Conservation (phyloP, 1,140 invertebrate genomes). For the Drosophila baimaii region DNA sequence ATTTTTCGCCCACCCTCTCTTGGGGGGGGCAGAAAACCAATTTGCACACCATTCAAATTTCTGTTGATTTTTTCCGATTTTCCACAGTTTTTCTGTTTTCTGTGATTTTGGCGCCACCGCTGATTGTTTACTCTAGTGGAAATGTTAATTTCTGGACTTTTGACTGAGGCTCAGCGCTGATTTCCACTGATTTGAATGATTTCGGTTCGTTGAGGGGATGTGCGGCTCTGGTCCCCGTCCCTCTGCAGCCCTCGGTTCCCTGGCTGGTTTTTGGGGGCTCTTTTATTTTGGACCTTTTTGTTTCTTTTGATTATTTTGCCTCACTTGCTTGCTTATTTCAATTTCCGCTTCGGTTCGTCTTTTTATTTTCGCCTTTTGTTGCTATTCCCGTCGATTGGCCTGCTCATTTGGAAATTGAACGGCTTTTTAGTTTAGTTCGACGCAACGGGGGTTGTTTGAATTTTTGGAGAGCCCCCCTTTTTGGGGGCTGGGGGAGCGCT, state of each 20-base stretch:
- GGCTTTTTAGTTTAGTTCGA: slow-evolving; percentile 40
- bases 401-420: slow-evolving; percentile 66
- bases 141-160: slow-evolving; percentile 82
- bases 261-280: neutral
- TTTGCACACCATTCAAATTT: slow-evolving; percentile 69
- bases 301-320: slow-evolving; percentile 74
- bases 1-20: slow-evolving; percentile 1
- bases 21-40: slow-evolving; percentile 46
- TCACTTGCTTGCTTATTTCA: slow-evolving; percentile 76
- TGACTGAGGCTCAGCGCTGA: slow-evolving; percentile 58
- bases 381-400: slow-evolving; percentile 62
- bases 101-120: slow-evolving; percentile 59
- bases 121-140: slow-evolving; percentile 78
- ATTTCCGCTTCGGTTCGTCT: slow-evolving; percentile 61
- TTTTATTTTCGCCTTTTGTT: slow-evolving; percentile 49
- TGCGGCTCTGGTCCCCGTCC: slow-evolving; percentile 23
- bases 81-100: slow-evolving; percentile 48
- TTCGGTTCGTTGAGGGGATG: slow-evolving; percentile 50
- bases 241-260: slow-evolving; percentile 13
- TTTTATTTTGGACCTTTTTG: slow-evolving; percentile 46
- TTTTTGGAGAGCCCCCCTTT: slow-evolving; percentile 7
- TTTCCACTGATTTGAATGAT: slow-evolving; percentile 72
- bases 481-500: neutral
- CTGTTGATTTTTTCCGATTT: slow-evolving; percentile 32
- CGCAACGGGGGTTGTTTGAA: neutral